Percentiles rank a stretch among this genome's conserved stretches.
Conservation (phyloP, 1,140 invertebrate genomes). For the Aphelinus atriplicis region DNA sequence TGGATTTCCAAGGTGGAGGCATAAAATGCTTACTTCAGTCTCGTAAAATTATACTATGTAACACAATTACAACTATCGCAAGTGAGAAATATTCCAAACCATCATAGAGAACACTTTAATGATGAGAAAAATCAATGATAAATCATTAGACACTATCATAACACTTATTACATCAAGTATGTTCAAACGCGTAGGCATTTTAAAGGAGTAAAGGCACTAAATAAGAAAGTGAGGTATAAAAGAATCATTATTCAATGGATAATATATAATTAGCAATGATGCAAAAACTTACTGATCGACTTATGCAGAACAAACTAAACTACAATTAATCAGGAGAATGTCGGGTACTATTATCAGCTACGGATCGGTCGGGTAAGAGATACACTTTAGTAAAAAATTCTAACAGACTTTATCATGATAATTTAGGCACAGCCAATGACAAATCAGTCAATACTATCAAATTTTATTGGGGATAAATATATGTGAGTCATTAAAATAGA, state of each 20-base stretch:
- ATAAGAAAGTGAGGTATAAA: conserved; percentile 23
- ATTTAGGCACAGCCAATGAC: no score
- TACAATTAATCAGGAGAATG: conserved; percentile 17
- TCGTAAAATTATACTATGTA: conserved; percentile 26
- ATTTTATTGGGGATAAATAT: no score
- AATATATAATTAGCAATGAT: not conserved
- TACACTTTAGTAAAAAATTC: no score
- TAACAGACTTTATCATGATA: no score
- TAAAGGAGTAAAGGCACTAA: conserved; percentile 26
- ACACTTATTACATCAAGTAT: conserved; percentile 13
- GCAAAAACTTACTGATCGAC: conserved; percentile 12
- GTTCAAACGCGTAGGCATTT: conserved; percentile 2
- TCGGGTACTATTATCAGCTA: not conserved
- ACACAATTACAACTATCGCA: conserved; percentile 10
- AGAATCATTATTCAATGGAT: conserved; percentile 7
- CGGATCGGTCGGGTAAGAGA: not conserved
- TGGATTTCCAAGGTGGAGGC: conserved; percentile 2
- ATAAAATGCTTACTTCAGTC: conserved; percentile 34
- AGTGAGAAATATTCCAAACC: conserved; percentile 4
- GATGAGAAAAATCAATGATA: not conserved
- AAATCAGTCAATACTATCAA: no score
- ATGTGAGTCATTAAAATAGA: no score
- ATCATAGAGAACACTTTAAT: conserved; percentile 7
- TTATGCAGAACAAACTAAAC: not conserved
- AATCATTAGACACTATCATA: not conserved